These are phyloP conservation scores for Salvator merianae DNA, from an alignment of 2,113 vertebrate species.

Conservation along the genomic window DNA sequence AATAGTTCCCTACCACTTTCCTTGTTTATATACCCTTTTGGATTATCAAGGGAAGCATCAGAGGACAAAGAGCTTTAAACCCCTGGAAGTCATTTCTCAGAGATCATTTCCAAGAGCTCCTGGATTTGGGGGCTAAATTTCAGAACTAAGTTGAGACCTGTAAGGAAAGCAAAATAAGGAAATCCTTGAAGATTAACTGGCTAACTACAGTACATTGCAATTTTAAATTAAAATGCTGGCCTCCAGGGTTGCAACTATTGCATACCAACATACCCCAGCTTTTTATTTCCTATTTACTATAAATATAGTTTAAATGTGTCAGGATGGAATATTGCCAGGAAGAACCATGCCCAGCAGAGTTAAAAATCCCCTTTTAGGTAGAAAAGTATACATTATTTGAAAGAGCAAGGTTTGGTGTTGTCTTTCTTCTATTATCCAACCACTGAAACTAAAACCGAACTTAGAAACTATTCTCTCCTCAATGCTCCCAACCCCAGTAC, in stretches of 20 bases:
- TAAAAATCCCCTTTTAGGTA: conserved; percentile 35
- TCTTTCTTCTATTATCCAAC: not conserved
- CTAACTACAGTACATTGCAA: conserved; percentile 36
- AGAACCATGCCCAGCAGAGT: conserved; percentile 35
- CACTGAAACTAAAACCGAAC: not conserved
- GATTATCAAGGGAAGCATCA: conserved; percentile 35
- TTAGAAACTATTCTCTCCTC: not conserved
- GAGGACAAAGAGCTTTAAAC: conserved; percentile 22
- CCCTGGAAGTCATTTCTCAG: conserved; percentile 33
- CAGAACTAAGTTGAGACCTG: conserved; percentile 49
- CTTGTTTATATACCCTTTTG: conserved; percentile 30
- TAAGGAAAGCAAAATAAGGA: conserved; percentile 65
- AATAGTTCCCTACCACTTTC: conserved; percentile 24
- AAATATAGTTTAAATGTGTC: conserved; percentile 60
- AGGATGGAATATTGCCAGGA: conserved; percentile 45
- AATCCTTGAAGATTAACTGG: conserved; percentile 63
- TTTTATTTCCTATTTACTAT: conserved; percentile 60
- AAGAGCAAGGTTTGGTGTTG: not conserved
- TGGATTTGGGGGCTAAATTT: conserved; percentile 50
- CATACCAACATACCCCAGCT: conserved; percentile 46
- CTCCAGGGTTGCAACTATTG: conserved; percentile 7
- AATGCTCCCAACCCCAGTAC: too few relatives aligned
- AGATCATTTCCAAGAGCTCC: conserved; percentile 36
- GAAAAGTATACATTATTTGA: conserved; percentile 19
- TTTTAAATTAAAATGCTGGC: conserved; percentile 67